Evolutionary conservation across 2,888 invertebrate genomes (phyloP).

Genomic region (Drosophila nigricruria): DNA sequence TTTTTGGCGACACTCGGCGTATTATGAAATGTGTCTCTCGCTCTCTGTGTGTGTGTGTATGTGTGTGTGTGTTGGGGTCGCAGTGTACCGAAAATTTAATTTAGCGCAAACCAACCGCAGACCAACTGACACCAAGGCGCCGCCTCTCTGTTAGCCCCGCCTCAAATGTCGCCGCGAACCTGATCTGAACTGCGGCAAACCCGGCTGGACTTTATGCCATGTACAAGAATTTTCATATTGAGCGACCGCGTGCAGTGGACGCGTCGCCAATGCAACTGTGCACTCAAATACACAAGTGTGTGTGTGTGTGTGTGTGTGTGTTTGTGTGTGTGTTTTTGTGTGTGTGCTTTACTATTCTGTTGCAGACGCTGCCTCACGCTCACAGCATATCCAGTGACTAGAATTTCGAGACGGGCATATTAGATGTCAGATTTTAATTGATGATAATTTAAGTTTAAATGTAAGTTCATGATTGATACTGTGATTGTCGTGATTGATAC

Average conservation of each 20-base stretch:
- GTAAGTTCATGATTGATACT: too few species aligned
- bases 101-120: slow-evolving; percentile 78
- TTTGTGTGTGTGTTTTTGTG: not conserved
- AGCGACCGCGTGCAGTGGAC: slow-evolving; percentile 70
- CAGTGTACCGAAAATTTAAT: slow-evolving; percentile 70
- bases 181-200: slow-evolving; percentile 33
- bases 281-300: slow-evolving; percentile 3
- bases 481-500: too few species aligned
- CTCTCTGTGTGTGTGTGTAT: not conserved
- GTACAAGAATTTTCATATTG: slow-evolving; percentile 65
- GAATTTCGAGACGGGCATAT: not conserved
- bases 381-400: slow-evolving; percentile 15
- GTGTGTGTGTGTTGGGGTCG: slow-evolving; percentile 25
- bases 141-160: slow-evolving; percentile 13
- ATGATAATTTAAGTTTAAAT: not conserved
- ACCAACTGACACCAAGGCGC: slow-evolving; percentile 69
- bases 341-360: slow-evolving; percentile 35
- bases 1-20: slow-evolving; percentile 25
- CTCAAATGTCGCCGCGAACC: slow-evolving; percentile 26
- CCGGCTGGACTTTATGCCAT: slow-evolving; percentile 40
- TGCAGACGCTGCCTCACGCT: slow-evolving; percentile 41
- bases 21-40: slow-evolving; percentile 28
- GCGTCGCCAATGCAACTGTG: slow-evolving; percentile 43
- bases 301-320: slow-evolving; percentile 7
- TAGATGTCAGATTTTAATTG: not conserved